Percentiles rank a stretch among this genome's conserved stretches.
phyloP scores from a whole-genome alignment of 2,113 vertebrate genomes.

The Mormyrus iriodes region DNA sequence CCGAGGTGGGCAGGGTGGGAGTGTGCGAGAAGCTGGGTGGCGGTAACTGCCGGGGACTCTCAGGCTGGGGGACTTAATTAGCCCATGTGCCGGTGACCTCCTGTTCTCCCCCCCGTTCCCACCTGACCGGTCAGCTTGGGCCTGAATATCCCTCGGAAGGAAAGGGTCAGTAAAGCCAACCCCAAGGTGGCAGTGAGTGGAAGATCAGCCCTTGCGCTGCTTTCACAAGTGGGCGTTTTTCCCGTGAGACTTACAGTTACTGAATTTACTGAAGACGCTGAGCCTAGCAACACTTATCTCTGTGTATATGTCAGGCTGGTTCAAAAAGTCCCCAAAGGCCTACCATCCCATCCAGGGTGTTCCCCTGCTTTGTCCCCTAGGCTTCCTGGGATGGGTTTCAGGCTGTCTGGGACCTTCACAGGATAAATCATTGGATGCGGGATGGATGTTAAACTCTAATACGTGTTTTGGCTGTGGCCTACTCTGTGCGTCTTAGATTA shows the following conservation, averaged over 20 bases:
- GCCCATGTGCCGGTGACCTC: not conserved
- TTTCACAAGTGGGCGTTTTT: not conserved
- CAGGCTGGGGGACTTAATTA: not conserved
- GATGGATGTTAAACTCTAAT: not conserved
- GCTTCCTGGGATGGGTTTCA: not conserved
- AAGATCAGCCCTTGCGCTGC: no score
- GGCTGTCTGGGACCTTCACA: not conserved
- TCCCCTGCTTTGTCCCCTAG: not conserved
- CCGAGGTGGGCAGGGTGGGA: not conserved
- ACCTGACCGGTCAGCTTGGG: not conserved
- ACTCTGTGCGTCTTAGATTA: not conserved
- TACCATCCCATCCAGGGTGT: not conserved
- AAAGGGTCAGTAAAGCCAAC: not conserved
- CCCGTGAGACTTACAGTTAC: not conserved
- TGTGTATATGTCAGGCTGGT: not conserved
- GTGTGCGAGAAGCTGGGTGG: not conserved
- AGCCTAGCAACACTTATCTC: not conserved
- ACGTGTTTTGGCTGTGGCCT: not conserved
- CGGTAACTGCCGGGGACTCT: not conserved
- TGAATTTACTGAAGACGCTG: not conserved
- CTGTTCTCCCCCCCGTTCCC: not conserved
- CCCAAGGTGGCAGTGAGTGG: not conserved
- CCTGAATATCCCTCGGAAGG: not conserved
- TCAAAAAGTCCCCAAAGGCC: not conserved
- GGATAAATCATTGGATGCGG: not conserved